These are phyloP conservation scores for Drosophila pruinosa DNA, from an alignment of 1,140 invertebrate genomes.

Conservation along the genomic window DNA sequence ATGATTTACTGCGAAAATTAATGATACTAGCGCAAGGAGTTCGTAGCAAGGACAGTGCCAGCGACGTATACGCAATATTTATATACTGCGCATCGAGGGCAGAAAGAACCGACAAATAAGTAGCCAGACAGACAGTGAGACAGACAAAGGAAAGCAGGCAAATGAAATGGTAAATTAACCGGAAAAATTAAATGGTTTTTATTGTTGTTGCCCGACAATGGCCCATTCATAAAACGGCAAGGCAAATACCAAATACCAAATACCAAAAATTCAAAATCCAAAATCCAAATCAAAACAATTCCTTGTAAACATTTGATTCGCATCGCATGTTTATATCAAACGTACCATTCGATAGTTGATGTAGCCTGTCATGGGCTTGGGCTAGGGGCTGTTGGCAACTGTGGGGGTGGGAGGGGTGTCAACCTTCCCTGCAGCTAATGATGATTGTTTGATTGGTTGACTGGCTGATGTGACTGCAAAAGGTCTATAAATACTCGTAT, in stretches of 20 bases:
- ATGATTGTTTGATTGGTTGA: conserved; percentile 18
- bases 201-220: conserved; percentile 44
- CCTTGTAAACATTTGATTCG: conserved; percentile 62
- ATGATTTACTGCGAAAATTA: conserved; percentile 59
- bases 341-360: conserved; percentile 49
- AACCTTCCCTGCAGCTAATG: conserved; percentile 34
- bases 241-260: conserved; percentile 12
- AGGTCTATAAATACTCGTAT: conserved; percentile 61
- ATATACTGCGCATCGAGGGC: background rate
- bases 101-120: background rate
- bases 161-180: conserved; percentile 60
- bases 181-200: conserved; percentile 67
- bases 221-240: conserved; percentile 62
- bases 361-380: conserved; percentile 6
- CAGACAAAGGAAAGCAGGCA: conserved; percentile 14
- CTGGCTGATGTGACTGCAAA: conserved; percentile 57
- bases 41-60: conserved; percentile 26
- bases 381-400: background rate
- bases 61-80: conserved; percentile 67
- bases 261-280: conserved; percentile 16
- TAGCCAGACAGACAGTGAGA: background rate
- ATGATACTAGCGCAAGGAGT: conserved; percentile 43
- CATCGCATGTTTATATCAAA: conserved; percentile 63
- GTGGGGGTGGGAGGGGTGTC: background rate
- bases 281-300: conserved; percentile 64